Evolutionary conservation across 2,113 vertebrate species (phyloP).

Genomic region (Ancistrus triradiatus): DNA sequence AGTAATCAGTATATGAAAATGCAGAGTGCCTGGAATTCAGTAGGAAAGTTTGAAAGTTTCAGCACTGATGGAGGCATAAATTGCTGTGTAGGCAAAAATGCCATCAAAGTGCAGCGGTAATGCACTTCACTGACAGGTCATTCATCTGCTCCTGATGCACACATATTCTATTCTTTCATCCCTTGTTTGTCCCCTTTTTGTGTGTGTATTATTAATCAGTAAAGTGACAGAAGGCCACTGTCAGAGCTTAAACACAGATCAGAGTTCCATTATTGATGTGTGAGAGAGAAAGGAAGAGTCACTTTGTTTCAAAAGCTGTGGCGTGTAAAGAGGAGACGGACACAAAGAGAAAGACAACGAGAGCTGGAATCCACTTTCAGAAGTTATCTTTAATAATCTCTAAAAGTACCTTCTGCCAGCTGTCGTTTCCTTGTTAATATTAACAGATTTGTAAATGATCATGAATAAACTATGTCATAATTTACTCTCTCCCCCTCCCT

Average conservation of each 20-base stretch:
- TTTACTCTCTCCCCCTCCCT: not conserved
- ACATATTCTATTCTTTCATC: constrained; percentile 44
- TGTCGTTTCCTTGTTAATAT: constrained; percentile 2
- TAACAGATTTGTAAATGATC: constrained; percentile 11
- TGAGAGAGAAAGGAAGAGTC: constrained; percentile 28
- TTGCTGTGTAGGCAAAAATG: constrained; percentile 35
- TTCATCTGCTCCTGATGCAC: constrained; percentile 26
- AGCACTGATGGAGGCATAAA: constrained; percentile 36
- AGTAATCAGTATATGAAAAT: no score
- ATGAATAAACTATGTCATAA: constrained; percentile 21
- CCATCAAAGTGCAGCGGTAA: constrained; percentile 41
- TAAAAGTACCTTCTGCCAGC: not conserved
- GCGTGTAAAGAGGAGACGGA: constrained; percentile 21
- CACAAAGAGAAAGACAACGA: constrained; percentile 37
- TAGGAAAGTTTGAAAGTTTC: constrained; percentile 28
- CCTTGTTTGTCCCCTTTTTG: constrained; percentile 38
- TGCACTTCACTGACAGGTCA: constrained; percentile 39
- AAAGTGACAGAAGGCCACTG: constrained; percentile 64
- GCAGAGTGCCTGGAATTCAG: not conserved
- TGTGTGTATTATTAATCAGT: constrained; percentile 73
- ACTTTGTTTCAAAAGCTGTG: constrained; percentile 57
- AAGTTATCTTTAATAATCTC: constrained; percentile 13
- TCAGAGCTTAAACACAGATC: constrained; percentile 57
- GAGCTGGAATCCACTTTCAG: constrained; percentile 9
- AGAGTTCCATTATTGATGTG: constrained; percentile 67